Evolutionary conservation across 2,113 vertebrate genomes (phyloP).

Genomic region (Heterotis niloticus): DNA sequence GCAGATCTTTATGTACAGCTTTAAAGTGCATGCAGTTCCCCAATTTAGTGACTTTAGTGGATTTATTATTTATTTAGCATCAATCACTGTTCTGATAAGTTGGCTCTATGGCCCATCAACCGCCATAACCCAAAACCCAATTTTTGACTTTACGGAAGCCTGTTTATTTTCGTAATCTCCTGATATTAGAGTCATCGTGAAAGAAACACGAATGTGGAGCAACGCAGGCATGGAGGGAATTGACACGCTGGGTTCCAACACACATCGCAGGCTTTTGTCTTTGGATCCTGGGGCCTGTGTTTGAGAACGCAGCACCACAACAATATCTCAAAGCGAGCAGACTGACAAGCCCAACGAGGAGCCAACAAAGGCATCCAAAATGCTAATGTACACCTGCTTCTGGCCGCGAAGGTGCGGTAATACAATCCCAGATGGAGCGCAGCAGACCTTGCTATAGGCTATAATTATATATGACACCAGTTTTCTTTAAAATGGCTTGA

Average conservation of each 20-base stretch:
- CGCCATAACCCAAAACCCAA: too few species aligned
- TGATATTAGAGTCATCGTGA: too few species aligned
- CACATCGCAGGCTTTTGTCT: neutral
- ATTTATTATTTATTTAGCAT: too few species aligned
- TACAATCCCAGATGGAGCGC: neutral
- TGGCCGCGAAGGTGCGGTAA: neutral
- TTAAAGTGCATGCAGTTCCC: too few species aligned
- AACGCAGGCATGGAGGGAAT: too few species aligned
- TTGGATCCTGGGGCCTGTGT: neutral
- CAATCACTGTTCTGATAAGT: too few species aligned
- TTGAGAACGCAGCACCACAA: neutral
- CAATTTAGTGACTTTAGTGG: too few species aligned
- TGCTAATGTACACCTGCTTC: slow-evolving; percentile 15
- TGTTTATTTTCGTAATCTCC: too few species aligned
- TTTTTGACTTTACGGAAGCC: too few species aligned
- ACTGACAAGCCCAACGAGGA: slow-evolving; percentile 1
- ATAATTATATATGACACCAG: neutral
- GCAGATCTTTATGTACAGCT: too few species aligned
- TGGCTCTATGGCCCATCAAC: too few species aligned
- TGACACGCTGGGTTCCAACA: too few species aligned
- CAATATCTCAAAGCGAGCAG: neutral
- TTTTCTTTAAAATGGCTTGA: slow-evolving; percentile 7
- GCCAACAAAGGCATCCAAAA: neutral
- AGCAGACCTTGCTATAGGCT: neutral
- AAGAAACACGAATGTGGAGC: neutral